Conservation (phyloP, 2,797 vertebrate species). For the Petrocephalus schoutedeni region DNA sequence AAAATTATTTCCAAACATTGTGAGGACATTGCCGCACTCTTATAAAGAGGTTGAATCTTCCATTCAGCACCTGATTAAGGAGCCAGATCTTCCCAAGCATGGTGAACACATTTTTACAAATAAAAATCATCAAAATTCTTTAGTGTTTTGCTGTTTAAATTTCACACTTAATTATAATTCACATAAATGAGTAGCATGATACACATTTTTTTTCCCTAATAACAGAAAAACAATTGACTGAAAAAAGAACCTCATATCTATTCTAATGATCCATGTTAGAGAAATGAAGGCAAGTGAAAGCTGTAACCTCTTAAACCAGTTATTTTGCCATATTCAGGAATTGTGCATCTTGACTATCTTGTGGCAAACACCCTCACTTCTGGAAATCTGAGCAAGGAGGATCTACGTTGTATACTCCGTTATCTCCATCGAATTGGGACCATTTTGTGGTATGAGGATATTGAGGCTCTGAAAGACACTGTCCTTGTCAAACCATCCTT, state of each 20-base stretch:
- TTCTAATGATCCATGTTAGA: not conserved
- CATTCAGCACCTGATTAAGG: conserved; percentile 40
- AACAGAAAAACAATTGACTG: not conserved
- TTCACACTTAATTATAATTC: not conserved
- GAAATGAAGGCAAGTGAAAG: not conserved
- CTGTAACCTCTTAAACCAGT: not conserved
- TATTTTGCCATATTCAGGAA: not conserved
- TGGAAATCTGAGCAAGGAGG: conserved; percentile 44
- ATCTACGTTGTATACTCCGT: conserved; percentile 57
- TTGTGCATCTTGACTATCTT: not conserved
- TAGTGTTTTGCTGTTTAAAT: not conserved
- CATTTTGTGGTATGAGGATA: conserved; percentile 64
- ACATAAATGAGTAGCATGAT: not conserved
- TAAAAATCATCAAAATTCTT: not conserved
- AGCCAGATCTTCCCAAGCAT: conserved; percentile 48
- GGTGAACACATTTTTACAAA: conserved; percentile 40
- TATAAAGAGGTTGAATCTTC: conserved; percentile 57
- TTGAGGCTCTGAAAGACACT: conserved; percentile 46
- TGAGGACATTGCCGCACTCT: conserved; percentile 52
- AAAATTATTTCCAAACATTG: conserved; percentile 48
- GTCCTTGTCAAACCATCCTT: conserved; percentile 64
- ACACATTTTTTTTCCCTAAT: not conserved
- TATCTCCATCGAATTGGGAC: conserved; percentile 65
- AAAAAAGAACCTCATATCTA: not conserved
- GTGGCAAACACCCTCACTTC: not conserved